Evolutionary conservation across 1,140 invertebrate genomes (phyloP).

Genomic region (silkworm (Bombyx mori)): ASM3026992v2 NC_085109.1:11117001-11117500

Average conservation of each 20-base stretch:
- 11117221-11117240: slow-evolving; percentile 57
- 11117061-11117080: too few species aligned
- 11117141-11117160: slow-evolving; percentile 28
- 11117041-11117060: too few species aligned
- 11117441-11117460: too few species aligned
- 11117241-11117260: slow-evolving; percentile 51
- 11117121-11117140: slow-evolving; percentile 16
- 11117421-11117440: too few species aligned
- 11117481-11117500: too few species aligned
- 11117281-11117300: slow-evolving; percentile 58
- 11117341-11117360: slow-evolving; percentile 32
- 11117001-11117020: too few species aligned
- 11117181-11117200: slow-evolving; percentile 42
- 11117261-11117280: slow-evolving; percentile 49
- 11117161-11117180: slow-evolving; percentile 48
- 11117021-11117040: too few species aligned
- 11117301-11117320: slow-evolving; percentile 29
- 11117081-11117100: too few species aligned
- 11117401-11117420: too few species aligned
- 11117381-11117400: too few species aligned
- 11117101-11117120: slow-evolving; percentile 2
- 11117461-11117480: too few species aligned
- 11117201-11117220: slow-evolving; percentile 62
- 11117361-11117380: slow-evolving; percentile 1
- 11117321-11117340: slow-evolving; percentile 33